Evolutionary conservation across 1,140 invertebrate species (phyloP), one percentile per base, ranked within the genome.

Genomic region (Meloidogyne hapla): DNA sequence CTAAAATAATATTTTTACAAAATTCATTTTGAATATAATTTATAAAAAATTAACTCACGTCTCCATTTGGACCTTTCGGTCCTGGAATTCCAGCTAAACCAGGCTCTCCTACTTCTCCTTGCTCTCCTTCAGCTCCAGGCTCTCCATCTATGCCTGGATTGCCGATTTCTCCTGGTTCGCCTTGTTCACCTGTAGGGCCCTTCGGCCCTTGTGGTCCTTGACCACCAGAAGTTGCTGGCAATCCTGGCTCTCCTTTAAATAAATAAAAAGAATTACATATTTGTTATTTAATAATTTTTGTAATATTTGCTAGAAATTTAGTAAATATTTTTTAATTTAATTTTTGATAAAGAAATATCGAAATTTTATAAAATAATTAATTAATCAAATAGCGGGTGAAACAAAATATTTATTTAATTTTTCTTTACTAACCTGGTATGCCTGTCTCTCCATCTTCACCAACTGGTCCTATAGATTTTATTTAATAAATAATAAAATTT

Each of bases 381-480:
- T n/a, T n/a, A n/a, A n/a, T n/a, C n/a, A n/a, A n/a, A n/a, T n/a
- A n/a, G n/a, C n/a, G n/a, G n/a, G n/a, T n/a, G n/a, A n/a, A n/a
- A n/a, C 42, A 25, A 69, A 69, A 33, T 33, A 68, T 66, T 21
- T 45, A 70, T 28, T 40, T 40, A 6, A 23, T 25, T 21, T 38
- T 38, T 13, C 48, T 40, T 9, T 63, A 25, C 23, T 76, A 45
- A 15, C 69, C 66, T 61, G 21, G 66, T 12, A 61, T 63, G 77
- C 75, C 74, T 79, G 82, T 23, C 25, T 78, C 68, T 74, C 84
- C 77, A 42, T 28, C n/a, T 18, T 77, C 69, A 71, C 84, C 77
- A 13, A 25, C 28, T 6, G 40, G 61, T 65, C 86, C 86, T 12
- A 28, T 74, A 56, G 48, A 63, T 33, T 26, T 15, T 1, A 6